Percentiles rank a stretch among this genome's conserved stretches.
phyloP scores from a whole-genome alignment of 2,888 invertebrate genomes.

The Lycocerus yunnanus region DNA sequence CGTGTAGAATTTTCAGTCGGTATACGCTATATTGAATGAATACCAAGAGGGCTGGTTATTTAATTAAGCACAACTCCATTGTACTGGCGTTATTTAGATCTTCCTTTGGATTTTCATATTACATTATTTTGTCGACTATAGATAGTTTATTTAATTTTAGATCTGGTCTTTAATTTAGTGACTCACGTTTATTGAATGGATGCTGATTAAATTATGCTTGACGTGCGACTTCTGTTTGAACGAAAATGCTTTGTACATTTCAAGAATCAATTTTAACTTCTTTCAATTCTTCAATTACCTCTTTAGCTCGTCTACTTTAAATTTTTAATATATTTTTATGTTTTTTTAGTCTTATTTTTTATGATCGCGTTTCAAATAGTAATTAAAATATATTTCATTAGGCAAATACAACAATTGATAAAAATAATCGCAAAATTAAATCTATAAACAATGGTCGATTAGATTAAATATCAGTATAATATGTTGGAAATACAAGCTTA shows the following conservation, averaged over 20 bases:
- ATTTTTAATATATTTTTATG: not conserved
- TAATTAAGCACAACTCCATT: constrained; percentile 29
- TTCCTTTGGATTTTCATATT: constrained; percentile 32
- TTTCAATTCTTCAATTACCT: constrained; percentile 10
- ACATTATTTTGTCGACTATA: constrained; percentile 32
- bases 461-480: not conserved
- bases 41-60: constrained; percentile 30
- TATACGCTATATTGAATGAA: constrained; percentile 22
- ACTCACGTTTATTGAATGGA: constrained; percentile 30
- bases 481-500: constrained; percentile 34
- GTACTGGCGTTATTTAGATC: constrained; percentile 31
- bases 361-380: not conserved
- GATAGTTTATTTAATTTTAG: constrained; percentile 32
- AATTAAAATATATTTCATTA: too few species aligned
- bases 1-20: constrained; percentile 12
- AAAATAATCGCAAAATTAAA: not conserved
- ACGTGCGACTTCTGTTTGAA: constrained; percentile 30
- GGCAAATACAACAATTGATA: too few species aligned
- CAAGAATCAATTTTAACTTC: constrained; percentile 10
- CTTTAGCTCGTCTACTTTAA: constrained; percentile 1
- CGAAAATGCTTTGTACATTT: constrained; percentile 26
- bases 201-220: constrained; percentile 24
- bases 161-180: constrained; percentile 31
- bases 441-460: not conserved
- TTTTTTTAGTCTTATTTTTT: not conserved